Percentiles rank a stretch among this genome's conserved stretches.
Conservation (phyloP, 2,797 vertebrate genomes). For the Thaleichthys pacificus region DNA sequence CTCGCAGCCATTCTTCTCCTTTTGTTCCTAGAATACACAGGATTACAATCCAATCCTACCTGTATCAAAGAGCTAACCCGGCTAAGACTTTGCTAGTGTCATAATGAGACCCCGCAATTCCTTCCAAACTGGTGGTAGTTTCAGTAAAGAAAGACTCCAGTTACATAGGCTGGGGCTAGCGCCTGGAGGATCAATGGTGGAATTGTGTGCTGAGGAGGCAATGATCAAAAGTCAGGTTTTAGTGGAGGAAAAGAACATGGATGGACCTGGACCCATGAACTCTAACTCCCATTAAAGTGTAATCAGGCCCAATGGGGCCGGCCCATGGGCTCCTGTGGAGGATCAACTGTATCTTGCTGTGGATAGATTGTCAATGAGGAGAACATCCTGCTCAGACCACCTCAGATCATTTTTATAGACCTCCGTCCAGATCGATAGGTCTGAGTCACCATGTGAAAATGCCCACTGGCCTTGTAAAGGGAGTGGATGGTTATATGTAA, state of each 20-base stretch:
- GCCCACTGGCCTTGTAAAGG: not conserved
- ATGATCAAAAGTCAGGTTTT: conserved; percentile 30
- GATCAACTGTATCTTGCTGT: too few species aligned
- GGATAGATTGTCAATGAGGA: not conserved
- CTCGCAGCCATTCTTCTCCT: conserved; percentile 37
- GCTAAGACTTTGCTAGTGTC: not conserved
- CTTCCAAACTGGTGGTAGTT: not conserved
- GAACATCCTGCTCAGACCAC: conserved; percentile 15
- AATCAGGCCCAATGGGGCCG: conserved; percentile 57
- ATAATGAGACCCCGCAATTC: too few species aligned
- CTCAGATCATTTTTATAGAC: not conserved
- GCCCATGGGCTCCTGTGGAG: conserved; percentile 49
- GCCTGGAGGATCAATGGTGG: conserved; percentile 5
- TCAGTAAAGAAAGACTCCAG: conserved; percentile 1
- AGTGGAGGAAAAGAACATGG: conserved; percentile 25
- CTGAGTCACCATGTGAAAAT: not conserved
- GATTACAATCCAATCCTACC: not conserved
- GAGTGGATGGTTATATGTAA: not conserved
- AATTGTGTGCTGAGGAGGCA: conserved; percentile 22
- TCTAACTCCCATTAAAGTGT: conserved; percentile 62
- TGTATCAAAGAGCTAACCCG: not conserved
- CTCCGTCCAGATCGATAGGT: not conserved
- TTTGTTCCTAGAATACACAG: conserved; percentile 8
- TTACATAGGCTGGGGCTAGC: not conserved
- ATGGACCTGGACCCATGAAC: conserved; percentile 33